These are phyloP conservation scores for Hypercompe scribonia DNA, from an alignment of 2,888 invertebrate species.

Conservation along the genomic window DNA sequence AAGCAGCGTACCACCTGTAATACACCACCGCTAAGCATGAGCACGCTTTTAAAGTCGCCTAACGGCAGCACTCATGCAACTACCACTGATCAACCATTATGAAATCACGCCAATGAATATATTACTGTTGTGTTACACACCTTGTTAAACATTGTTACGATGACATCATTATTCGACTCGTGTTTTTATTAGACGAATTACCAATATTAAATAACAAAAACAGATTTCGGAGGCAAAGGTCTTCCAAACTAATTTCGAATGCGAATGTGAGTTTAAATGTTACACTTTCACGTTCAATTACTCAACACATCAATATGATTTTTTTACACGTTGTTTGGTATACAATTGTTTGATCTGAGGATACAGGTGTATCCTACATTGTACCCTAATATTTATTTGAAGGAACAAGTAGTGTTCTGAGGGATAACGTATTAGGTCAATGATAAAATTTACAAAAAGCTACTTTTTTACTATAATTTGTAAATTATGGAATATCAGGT, in stretches of 20 bases:
- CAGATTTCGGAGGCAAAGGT: neutral
- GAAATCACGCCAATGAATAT: constrained; percentile 49
- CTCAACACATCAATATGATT: neutral
- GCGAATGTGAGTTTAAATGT: neutral
- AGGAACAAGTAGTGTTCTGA: neutral
- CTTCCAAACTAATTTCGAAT: neutral
- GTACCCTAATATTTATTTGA: neutral
- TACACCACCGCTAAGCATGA: constrained; percentile 59
- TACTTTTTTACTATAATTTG: no score
- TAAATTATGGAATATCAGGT: no score
- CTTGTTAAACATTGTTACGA: constrained; percentile 21
- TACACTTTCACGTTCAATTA: neutral
- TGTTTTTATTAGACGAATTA: neutral
- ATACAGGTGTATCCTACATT: no score
- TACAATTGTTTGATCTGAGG: no score
- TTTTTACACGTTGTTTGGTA: neutral
- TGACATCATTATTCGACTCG: constrained; percentile 16
- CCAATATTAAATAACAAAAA: constrained; percentile 1
- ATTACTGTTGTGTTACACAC: constrained; percentile 29
- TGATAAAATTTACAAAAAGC: neutral
- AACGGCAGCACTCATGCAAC: constrained; percentile 59
- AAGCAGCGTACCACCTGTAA: constrained; percentile 77
- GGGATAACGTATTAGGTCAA: neutral
- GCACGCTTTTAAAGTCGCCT: constrained; percentile 60
- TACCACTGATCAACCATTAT: constrained; percentile 50